These are phyloP conservation scores for Alethe castanea DNA, from an alignment of 2,113 vertebrate species.

Conservation along the genomic window DNA sequence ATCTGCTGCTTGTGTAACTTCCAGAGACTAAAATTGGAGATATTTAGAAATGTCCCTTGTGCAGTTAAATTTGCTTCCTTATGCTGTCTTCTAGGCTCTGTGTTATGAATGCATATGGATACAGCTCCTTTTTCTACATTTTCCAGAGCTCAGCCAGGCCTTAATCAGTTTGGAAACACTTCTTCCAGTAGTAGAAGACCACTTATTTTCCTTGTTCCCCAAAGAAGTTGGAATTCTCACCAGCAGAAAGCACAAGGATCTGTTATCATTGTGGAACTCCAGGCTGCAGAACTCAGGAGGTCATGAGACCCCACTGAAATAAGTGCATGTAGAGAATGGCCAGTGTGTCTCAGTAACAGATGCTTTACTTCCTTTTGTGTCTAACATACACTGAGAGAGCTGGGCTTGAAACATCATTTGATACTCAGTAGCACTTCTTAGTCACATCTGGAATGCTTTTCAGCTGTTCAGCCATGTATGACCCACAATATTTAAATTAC, in stretches of 20 bases:
- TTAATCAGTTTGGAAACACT: background rate
- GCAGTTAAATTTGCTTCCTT: background rate
- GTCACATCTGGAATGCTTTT: background rate
- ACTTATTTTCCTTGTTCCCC: background rate
- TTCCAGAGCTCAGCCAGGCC: background rate
- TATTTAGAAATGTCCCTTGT: background rate
- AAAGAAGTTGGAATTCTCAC: background rate
- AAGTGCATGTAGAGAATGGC: background rate
- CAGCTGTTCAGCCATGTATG: background rate
- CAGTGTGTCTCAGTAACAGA: background rate
- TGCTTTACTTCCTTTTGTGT: background rate
- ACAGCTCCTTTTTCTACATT: background rate
- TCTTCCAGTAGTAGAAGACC: background rate
- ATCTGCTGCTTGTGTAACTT: background rate
- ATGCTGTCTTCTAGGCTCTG: background rate
- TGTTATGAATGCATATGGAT: background rate
- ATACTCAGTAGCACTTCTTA: background rate
- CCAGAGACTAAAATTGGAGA: background rate
- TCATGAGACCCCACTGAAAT: background rate
- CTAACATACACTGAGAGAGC: background rate
- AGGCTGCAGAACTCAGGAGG: background rate
- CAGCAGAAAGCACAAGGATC: background rate
- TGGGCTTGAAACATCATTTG: background rate
- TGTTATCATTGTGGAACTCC: background rate
- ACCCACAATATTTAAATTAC: background rate